Evolutionary conservation across 1,140 invertebrate species (phyloP).

Genomic region (Caenorhabditis inopinata): DNA sequence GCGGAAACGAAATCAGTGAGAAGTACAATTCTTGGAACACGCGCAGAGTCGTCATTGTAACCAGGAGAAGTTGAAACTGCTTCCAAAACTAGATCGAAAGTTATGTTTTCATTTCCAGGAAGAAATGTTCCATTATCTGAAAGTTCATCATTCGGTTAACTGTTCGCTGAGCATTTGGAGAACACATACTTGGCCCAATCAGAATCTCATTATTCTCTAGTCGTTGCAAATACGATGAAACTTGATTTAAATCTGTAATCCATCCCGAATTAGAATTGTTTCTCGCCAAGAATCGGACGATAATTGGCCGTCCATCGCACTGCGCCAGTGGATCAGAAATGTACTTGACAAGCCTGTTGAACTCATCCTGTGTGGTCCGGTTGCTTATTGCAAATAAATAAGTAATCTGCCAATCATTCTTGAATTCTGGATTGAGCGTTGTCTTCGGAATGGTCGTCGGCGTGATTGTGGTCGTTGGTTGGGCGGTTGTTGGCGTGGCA

Average conservation of each 20-base stretch:
- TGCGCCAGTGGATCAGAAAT: conserved; percentile 26
- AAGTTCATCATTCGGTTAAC: too few relatives aligned
- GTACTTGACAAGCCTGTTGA: conserved; percentile 9
- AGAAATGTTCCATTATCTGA: background rate
- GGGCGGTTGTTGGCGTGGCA: background rate
- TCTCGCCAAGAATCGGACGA: conserved; percentile 12
- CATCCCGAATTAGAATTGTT: conserved; percentile 31
- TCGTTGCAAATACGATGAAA: background rate
- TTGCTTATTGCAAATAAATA: conserved; percentile 40
- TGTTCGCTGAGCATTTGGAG: too few relatives aligned
- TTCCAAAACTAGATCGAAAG: conserved; percentile 6
- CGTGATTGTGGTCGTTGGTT: conserved; percentile 6
- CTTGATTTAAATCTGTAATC: background rate
- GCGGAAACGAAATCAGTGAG: conserved; percentile 46
- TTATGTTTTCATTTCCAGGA: background rate
- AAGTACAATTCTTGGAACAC: conserved; percentile 30
- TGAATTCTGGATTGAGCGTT: background rate
- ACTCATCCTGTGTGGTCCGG: conserved; percentile 4
- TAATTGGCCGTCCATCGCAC: background rate
- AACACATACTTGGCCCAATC: conserved; percentile 12
- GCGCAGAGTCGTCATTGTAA: background rate
- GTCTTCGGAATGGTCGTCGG: conserved; percentile 10
- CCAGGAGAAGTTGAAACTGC: conserved; percentile 17
- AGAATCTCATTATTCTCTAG: conserved; percentile 24
- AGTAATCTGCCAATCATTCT: conserved; percentile 36